Conservation (phyloP, 2,113 vertebrate genomes). For the Tretioscincus oriximinensis region DNA sequence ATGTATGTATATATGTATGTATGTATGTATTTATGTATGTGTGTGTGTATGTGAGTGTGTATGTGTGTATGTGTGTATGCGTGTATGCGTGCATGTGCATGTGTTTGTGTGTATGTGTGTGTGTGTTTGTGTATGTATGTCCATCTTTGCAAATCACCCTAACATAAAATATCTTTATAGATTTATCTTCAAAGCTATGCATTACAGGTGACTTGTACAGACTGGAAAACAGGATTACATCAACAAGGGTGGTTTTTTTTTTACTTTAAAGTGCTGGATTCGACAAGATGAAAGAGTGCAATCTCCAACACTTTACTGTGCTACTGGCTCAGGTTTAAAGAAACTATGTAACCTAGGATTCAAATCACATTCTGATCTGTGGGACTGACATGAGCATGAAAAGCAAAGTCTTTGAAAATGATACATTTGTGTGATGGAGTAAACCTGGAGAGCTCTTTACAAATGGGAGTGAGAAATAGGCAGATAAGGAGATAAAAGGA, state of each 20-base stretch:
- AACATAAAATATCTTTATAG: constrained; percentile 65
- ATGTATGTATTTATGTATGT: no score
- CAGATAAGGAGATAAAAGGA: constrained; percentile 68
- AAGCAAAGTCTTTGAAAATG: constrained; percentile 76
- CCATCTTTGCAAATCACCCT: background rate
- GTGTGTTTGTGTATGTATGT: background rate
- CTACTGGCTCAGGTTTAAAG: constrained; percentile 80
- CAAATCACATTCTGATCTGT: constrained; percentile 71
- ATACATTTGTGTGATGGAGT: constrained; percentile 69
- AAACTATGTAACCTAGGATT: constrained; percentile 72
- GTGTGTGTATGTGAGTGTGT: no score
- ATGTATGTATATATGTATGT: no score
- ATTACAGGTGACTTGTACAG: constrained; percentile 75
- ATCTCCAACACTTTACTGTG: constrained; percentile 57
- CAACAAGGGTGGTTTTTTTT: constrained; percentile 59
- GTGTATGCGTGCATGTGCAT: no score
- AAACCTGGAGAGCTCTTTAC: constrained; percentile 57
- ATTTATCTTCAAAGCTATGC: constrained; percentile 57
- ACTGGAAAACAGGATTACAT: constrained; percentile 78
- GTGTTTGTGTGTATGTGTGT: background rate
- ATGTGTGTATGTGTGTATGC: no score
- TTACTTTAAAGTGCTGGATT: constrained; percentile 69
- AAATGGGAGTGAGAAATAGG: constrained; percentile 64
- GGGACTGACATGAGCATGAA: constrained; percentile 69
- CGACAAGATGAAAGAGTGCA: constrained; percentile 73